Evolutionary conservation across 1,140 invertebrate species (phyloP), one percentile per base, ranked within the genome.

Genomic region (Papilio xuthus): DNA sequence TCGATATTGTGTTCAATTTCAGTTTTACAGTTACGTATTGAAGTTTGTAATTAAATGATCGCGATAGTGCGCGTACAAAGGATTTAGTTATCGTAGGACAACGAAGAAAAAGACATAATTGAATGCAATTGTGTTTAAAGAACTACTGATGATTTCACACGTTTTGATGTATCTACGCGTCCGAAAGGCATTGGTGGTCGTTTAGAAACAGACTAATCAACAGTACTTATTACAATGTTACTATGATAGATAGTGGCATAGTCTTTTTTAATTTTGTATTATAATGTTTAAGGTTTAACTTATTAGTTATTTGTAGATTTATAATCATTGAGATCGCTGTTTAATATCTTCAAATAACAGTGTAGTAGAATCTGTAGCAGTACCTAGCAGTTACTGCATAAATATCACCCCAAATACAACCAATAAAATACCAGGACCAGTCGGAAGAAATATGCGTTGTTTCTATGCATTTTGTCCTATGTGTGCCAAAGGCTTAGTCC

Each of bases 51-150:
- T 60, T 60, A 60, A 20, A 32, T 69, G 81, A 89, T 89, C 82
- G 82, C 79, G 83, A 88, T 89, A 88, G 80, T 82, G 82, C 83
- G 69, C 80, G 81, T 83, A 89, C 87, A 88, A 86, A 88, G 83
- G 84, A 76, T 80, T 82, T 81, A 84, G 78, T 87, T 85, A 85
- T 84, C 81, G 82, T 82, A 81, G 77, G 79, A 77, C 75, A 81
- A 84, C 67, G 79, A 82, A 82, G 78, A 83, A 86, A 88, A 86
- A 84, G 80, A 83, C 78, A 83, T 85, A 80, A 83, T 84, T 86
- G 81, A 85, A 85, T 86, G 78, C 78, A 78, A 82, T 86, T 86
- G 82, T 85, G 75, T 83, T 79, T 80, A 82, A 79, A 84, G 26
- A 83, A 79, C 53, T 79, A 47, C 44, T 67, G 37, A 77, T 79